Evolutionary conservation across 2,888 invertebrate genomes (phyloP).

Genomic region (Gymnoscelis rufifasciata): DNA sequence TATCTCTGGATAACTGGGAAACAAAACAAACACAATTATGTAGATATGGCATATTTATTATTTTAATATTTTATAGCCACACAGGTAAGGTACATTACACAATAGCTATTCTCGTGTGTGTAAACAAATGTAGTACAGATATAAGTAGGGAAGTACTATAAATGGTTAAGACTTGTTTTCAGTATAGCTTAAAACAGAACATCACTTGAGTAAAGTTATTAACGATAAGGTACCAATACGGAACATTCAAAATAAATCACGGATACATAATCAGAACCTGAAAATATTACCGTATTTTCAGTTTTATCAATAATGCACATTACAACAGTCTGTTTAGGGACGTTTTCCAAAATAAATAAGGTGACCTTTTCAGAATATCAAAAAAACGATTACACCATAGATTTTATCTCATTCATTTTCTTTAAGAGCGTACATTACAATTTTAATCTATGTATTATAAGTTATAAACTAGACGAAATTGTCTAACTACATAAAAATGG

Average conservation of each 20-base stretch:
- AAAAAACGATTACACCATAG: too few species aligned
- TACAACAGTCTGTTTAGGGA: too few species aligned
- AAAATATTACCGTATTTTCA: too few species aligned
- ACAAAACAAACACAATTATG: not conserved
- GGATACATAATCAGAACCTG: too few species aligned
- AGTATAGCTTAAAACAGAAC: too few species aligned
- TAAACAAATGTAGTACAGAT: not conserved
- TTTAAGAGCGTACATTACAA: not conserved
- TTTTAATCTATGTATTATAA: not conserved
- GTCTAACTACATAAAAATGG: conserved; percentile 24
- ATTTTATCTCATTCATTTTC: not conserved
- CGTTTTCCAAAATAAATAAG: too few species aligned
- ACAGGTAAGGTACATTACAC: conserved; percentile 3
- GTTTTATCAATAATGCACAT: too few species aligned
- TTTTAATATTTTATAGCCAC: conserved; percentile 40
- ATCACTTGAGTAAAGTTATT: too few species aligned
- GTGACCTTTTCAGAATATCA: too few species aligned
- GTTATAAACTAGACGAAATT: conserved; percentile 5
- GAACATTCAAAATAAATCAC: too few species aligned
- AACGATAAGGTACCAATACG: too few species aligned
- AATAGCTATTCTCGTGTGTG: not conserved
- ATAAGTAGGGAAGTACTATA: not conserved
- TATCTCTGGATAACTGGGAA: not conserved
- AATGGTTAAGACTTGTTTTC: too few species aligned
- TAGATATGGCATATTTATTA: conserved; percentile 55